Base-by-base conservation (phyloP, 2,888 invertebrate species). In the Lamproptera curius region DNA sequence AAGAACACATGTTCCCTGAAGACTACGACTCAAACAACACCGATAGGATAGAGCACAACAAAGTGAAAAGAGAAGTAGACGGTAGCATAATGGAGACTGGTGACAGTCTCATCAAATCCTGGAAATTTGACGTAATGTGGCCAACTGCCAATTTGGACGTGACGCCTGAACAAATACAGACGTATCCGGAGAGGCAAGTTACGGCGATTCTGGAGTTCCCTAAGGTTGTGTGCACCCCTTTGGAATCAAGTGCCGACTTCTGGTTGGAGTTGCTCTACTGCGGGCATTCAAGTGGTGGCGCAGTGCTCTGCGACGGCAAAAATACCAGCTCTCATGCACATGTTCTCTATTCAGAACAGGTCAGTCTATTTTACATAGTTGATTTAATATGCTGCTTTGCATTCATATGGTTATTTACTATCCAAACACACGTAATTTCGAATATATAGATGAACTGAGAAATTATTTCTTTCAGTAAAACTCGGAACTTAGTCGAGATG, bases 211-310 rank as follows among this genome's bases (percentile, higher is more conserved):
- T 95, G 55, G 92, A 93, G 69, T 95, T 95, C 68, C 92, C 92
- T 5, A 92, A 92, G 42, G 92, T 92, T 3, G 90, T 92, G 53
- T 95, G 94, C 68, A 70, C 80, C 5, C 90, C 90, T 0, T 89
- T 92, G 39, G 88, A 90, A 58, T 85, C 90, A 0, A 87, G 87
- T 52, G 91, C 90, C 0, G 93, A 94, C 62, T 93, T 93, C 62
- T 93, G 93, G 92, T 75, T 95, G 61, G 94, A 95, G 68, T 77
- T 95, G 52, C 89, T 94, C 58, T 95, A 94, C 66, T 95, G 95
- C 65, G 95, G 95, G 28, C 91, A 92, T 57, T 86, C 86, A 0
- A 86, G 84, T 57, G 86, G 87, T 2, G 93, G 92, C 38, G 89
- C 93, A 15, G 89, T 92, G 37, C 88, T 91, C 44, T 95, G 95